Evolutionary conservation across 2,113 vertebrate genomes (phyloP).

Genomic region (Cyanoderma ruficeps): DNA sequence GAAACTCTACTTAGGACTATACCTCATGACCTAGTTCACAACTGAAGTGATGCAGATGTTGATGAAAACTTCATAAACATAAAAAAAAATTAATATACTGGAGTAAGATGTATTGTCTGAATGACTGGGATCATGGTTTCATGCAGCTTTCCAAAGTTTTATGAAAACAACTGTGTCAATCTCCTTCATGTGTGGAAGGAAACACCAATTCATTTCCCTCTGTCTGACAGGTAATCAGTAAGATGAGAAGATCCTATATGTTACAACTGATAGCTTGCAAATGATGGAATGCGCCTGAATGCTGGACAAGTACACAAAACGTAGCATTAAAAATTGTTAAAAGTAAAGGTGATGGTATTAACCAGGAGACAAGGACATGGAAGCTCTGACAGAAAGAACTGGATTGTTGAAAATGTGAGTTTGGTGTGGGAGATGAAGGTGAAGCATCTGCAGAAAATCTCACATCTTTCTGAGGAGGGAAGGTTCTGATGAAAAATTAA

Average conservation of each 20-base stretch:
- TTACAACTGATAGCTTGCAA: background rate
- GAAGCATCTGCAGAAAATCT: background rate
- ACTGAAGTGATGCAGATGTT: background rate
- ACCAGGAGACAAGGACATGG: background rate
- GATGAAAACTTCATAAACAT: background rate
- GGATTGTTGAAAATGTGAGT: background rate
- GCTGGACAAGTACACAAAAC: background rate
- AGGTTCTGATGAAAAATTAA: background rate
- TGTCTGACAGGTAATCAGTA: background rate
- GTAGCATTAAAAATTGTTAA: background rate
- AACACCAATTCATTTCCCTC: background rate
- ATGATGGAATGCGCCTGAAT: background rate
- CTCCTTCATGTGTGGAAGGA: background rate
- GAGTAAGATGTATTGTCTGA: background rate
- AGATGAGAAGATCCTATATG: background rate
- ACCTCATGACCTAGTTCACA: background rate
- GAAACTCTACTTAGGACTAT: background rate
- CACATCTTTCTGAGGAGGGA: background rate
- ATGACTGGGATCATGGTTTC: background rate
- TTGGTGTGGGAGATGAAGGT: background rate
- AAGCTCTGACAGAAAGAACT: background rate
- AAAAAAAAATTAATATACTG: background rate
- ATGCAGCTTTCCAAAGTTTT: background rate
- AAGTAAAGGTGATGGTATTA: background rate
- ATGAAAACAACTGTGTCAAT: background rate